Evolutionary conservation across 2,113 vertebrate genomes (phyloP), one percentile per base, ranked within the genome.

Genomic region (Oostethus manadensis): DNA sequence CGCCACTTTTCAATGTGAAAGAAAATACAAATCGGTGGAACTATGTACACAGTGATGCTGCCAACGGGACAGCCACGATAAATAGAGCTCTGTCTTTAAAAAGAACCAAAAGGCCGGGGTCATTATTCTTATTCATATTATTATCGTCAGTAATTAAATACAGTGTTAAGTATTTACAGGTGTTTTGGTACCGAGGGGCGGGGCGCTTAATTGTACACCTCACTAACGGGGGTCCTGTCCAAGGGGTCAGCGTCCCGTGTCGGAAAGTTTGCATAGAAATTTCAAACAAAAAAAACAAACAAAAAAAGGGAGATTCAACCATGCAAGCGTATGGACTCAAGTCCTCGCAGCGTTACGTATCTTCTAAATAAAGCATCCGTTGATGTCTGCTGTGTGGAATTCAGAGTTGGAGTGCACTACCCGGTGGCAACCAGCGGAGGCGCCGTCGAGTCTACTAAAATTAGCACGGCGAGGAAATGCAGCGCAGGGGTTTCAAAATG

Each of bases 1-100:
- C 86, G 93, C 86, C 79, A 93, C 90, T 94, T 94, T 97, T 97
- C 94, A 96, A 94, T 95, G 93, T 98, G 95, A 97, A 97, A 97
- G 94, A 58, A 21, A 48, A n/a, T 33, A 91, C 87, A 91, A 92
- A 33, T 6, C 5, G 90, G 93, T 93, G 53, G 92, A 93, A 86
- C 87, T 96, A 94, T 96, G 88, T 95, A 96, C 92, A 96, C 69
- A 58, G n/a, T 8, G 92, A 91, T 87, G 89, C 87, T 91, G 92
- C 93, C 91, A 92, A 88, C 89, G 89, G 86, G 86, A 89, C 88
- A 93, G 92, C 90, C 85, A 88, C 82, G 90, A 96, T 95, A 96
- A 94, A 94, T 90, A 90, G 86, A 88, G 69, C 84, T 90, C 82
- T 88, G 86, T 85, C 83, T 88, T 87, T 78, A 78, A 86, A 50